phyloP scores from a whole-genome alignment of 2,888 invertebrate genomes.

The Anoncus sp. region DNA sequence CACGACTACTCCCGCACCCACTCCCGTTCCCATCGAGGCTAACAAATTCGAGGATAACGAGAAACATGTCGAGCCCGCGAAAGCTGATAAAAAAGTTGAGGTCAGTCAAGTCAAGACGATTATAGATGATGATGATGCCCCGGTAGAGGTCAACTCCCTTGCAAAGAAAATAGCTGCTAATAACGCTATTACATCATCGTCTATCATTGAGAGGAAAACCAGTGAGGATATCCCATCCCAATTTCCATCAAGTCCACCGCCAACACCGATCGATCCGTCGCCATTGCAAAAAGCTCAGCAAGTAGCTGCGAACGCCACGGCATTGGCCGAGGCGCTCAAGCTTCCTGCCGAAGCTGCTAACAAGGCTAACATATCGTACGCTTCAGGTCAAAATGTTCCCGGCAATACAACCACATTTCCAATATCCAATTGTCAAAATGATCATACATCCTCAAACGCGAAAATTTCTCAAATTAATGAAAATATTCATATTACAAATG shows the following conservation, averaged over 20 bases:
- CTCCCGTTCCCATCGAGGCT: slow-evolving; percentile 77
- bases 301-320: slow-evolving; percentile 77
- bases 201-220: slow-evolving; percentile 83
- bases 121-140: slow-evolving; percentile 66
- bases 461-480: slow-evolving; percentile 3
- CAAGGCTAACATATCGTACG: slow-evolving; percentile 46
- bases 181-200: slow-evolving; percentile 73
- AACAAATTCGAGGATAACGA: slow-evolving; percentile 71
- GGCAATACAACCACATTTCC: slow-evolving; percentile 13
- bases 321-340: slow-evolving; percentile 79
- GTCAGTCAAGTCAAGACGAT: slow-evolving; percentile 79
- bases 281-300: slow-evolving; percentile 81
- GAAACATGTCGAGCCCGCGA: slow-evolving; percentile 70
- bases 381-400: slow-evolving; percentile 31
- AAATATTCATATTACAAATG: slow-evolving; percentile 1
- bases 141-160: slow-evolving; percentile 76
- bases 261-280: slow-evolving; percentile 81
- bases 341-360: slow-evolving; percentile 76
- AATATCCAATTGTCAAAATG: slow-evolving; percentile 12
- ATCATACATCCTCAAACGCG: not conserved
- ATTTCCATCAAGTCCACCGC: slow-evolving; percentile 81
- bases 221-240: slow-evolving; percentile 81
- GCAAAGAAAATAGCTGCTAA: slow-evolving; percentile 73
- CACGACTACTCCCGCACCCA: slow-evolving; percentile 70
- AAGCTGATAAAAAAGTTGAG: slow-evolving; percentile 80